phyloP scores from a whole-genome alignment of 1,140 invertebrate genomes.

The Trachelipus rathkii region DNA sequence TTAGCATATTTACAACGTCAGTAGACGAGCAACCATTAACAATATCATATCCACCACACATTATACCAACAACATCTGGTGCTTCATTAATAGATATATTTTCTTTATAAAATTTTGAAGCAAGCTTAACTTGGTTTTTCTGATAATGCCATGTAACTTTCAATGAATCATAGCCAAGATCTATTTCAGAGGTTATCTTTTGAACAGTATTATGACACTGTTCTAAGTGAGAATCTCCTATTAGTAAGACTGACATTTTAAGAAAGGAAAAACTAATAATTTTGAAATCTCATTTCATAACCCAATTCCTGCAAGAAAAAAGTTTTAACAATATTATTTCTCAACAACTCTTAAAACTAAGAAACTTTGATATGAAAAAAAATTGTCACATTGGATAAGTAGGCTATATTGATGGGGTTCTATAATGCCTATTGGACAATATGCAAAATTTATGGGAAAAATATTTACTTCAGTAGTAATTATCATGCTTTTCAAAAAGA shows the following conservation, averaged over 20 bases:
- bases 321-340: not conserved
- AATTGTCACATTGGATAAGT: no score
- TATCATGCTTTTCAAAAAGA: no score
- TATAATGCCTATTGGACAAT: no score
- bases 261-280: not conserved
- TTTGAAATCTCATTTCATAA: not conserved
- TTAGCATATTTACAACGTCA: not conserved
- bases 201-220: not conserved
- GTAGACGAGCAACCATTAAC: not conserved
- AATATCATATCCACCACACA: not conserved
- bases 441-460: no score
- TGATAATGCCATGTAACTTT: not conserved
- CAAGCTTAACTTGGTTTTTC: not conserved
- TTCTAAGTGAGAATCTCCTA: slow-evolving; percentile 3
- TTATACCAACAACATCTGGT: not conserved
- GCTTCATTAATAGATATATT: not conserved
- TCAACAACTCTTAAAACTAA: no score
- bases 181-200: not conserved
- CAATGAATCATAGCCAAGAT: not conserved
- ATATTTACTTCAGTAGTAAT: no score
- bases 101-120: not conserved
- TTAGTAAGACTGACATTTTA: not conserved
- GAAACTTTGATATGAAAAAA: no score
- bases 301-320: not conserved
- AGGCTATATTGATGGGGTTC: no score